Evolutionary conservation across 2,888 invertebrate genomes (phyloP).

Genomic region (Oligia latruncula): DNA sequence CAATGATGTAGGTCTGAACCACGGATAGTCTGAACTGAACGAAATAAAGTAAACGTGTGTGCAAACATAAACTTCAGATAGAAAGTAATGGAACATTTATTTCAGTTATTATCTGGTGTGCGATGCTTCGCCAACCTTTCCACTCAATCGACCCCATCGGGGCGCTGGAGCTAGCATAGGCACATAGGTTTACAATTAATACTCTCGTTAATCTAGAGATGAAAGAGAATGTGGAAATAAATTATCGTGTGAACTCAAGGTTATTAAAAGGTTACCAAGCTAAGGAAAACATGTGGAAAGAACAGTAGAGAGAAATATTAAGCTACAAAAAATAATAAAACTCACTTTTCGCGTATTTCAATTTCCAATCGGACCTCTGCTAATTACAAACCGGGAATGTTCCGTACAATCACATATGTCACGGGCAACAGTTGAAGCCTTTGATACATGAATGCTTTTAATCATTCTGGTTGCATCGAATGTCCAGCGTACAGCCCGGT

Average conservation of each 20-base stretch:
- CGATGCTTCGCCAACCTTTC: conserved; percentile 30
- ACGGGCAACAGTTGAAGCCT: background rate
- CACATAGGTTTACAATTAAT: conserved; percentile 1
- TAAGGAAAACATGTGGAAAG: background rate
- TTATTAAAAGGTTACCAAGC: background rate
- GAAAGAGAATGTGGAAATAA: background rate
- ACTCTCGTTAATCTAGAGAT: background rate
- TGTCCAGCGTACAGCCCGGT: background rate
- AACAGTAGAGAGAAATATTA: background rate
- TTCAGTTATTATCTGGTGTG: background rate
- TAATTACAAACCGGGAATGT: conserved; percentile 8
- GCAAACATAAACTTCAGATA: conserved; percentile 5
- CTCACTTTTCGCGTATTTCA: background rate
- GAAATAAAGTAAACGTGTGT: background rate
- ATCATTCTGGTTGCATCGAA: conserved; percentile 34
- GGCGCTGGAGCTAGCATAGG: background rate
- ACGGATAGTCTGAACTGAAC: background rate
- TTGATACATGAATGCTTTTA: conserved; percentile 18
- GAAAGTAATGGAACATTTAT: conserved; percentile 2
- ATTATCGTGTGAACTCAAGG: background rate
- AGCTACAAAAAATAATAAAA: background rate
- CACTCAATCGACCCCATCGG: background rate
- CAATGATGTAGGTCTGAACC: background rate
- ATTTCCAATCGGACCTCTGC: background rate
- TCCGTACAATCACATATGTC: conserved; percentile 3